Base-by-base conservation (phyloP, 1,140 invertebrate genomes). In the Drosophila saltans region DNA sequence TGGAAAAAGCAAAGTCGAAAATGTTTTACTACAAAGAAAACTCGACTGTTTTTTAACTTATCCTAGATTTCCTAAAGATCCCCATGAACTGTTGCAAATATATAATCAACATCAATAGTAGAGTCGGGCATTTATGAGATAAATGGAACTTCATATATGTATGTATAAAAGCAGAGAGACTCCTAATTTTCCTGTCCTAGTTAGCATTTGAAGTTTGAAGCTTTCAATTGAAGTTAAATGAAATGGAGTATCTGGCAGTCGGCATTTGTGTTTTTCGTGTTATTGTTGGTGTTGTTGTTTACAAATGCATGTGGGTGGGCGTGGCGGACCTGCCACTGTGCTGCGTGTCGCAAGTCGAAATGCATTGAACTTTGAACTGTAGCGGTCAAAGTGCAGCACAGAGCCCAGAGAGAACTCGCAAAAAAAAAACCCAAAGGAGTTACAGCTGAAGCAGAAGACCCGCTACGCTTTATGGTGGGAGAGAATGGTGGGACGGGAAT, bases 361-460 rank as follows among this genome's bases (percentile, higher is more conserved):
- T 78, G 75, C 75, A 78, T 78, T 78, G 75, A 78, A 78, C 75
- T 78, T 78, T 78, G 75, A 78, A 78, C 75, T 63, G 75, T 59
- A 16, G 62, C 30, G 62, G 45, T 36, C 63, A 78, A 72, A 78
- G 75, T 64, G 75, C 68, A 78, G 21, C 45, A 48, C 52, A 67
- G 33, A 36, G 6, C 30, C 52, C 45, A 40, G 57, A 28, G 26
- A 39, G 8, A 56, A 45, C 28, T 16, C 26, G 28, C 16, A 16
- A 16, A 16, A 16, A 16, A 16, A 40, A 72, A 36, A 9, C 16
- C 45, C 16, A 48, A 24, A 52, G 10, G 9, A 21, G 57, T 26
- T 10, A 16, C 11, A 28, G 24, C 16, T 8, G 21, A 33, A 61
- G 41, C 7, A 57, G n/a, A 52, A 39, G 28, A 56, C 21, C 10